A percentile compares a stretch with the other conserved stretches of the same genome.
Evolutionary conservation across 2,113 vertebrate genomes (phyloP).

Genomic region (Andinoacara biseriatus): DNA sequence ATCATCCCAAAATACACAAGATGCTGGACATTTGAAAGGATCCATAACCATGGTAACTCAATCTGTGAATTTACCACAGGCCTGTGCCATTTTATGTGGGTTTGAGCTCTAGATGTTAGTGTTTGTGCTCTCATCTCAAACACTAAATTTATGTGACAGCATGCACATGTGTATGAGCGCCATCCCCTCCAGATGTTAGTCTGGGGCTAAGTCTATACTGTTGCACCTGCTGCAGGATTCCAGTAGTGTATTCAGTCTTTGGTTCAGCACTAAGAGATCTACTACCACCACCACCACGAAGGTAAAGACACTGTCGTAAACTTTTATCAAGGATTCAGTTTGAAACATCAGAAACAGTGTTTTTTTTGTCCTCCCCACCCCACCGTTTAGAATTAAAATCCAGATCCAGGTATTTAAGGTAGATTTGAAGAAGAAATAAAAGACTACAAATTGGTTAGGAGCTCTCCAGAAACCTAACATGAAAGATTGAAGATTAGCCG

Average conservation of each 20-base stretch:
- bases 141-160: not conserved
- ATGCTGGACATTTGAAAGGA: slow-evolving; percentile 9
- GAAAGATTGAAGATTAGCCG: not conserved
- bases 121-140: not conserved
- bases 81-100: slow-evolving; percentile 3
- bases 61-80: slow-evolving; percentile 15
- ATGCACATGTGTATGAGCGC: not conserved
- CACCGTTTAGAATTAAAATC: no score
- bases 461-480: not conserved
- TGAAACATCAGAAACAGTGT: not conserved
- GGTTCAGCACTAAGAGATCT: not conserved
- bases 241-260: not conserved
- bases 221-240: not conserved
- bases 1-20: slow-evolving; percentile 26
- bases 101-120: slow-evolving; percentile 28
- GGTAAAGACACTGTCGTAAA: not conserved
- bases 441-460: not conserved
- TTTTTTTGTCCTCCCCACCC: not conserved
- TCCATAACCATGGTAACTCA: slow-evolving; percentile 50
- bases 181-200: slow-evolving; percentile 3
- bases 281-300: not conserved
- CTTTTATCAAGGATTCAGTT: not conserved
- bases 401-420: no score
- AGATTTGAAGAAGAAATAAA: no score
- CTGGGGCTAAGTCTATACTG: not conserved